Percentiles rank a stretch among this genome's conserved stretches.
Conservation (phyloP, 2,113 vertebrate species). For the Siniperca chuatsi region DNA sequence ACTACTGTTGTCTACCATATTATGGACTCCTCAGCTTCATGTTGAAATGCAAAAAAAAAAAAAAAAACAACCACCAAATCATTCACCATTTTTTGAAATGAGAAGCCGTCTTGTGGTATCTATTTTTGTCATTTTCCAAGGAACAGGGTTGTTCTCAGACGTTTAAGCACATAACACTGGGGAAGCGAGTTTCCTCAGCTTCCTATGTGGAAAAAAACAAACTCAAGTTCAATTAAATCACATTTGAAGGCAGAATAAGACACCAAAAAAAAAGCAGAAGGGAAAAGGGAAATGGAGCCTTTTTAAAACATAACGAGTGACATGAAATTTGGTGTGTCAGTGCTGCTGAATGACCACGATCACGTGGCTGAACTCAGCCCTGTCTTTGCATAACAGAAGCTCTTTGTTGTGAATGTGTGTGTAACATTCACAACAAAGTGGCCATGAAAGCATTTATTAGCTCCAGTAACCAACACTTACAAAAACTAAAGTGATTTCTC, state of each 20-base stretch:
- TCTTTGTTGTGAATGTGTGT: background rate
- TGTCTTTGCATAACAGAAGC: slow-evolving; percentile 22
- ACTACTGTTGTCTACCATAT: background rate
- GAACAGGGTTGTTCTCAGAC: background rate
- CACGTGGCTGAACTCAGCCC: slow-evolving; percentile 24
- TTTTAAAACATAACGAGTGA: slow-evolving; percentile 5
- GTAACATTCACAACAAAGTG: background rate
- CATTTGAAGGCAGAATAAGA: background rate
- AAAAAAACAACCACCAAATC: background rate
- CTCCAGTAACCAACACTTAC: background rate
- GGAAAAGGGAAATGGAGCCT: slow-evolving; percentile 17
- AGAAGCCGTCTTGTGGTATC: background rate
- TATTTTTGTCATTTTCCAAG: slow-evolving; percentile 41
- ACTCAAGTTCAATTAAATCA: background rate
- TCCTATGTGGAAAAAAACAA: slow-evolving; percentile 27
- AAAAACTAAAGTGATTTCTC: background rate
- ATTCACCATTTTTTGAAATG: background rate
- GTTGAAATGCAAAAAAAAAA: background rate
- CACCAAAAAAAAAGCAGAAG: too few relatives aligned
- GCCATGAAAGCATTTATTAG: background rate
- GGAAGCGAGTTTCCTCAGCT: slow-evolving; percentile 25
- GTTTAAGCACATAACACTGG: background rate
- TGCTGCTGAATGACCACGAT: slow-evolving; percentile 4
- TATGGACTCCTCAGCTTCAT: background rate
- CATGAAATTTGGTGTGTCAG: slow-evolving; percentile 30